These are phyloP conservation scores for Xenopus tropicalis DNA, from an alignment of 2,113 vertebrate genomes.

Conservation along the genomic window DNA sequence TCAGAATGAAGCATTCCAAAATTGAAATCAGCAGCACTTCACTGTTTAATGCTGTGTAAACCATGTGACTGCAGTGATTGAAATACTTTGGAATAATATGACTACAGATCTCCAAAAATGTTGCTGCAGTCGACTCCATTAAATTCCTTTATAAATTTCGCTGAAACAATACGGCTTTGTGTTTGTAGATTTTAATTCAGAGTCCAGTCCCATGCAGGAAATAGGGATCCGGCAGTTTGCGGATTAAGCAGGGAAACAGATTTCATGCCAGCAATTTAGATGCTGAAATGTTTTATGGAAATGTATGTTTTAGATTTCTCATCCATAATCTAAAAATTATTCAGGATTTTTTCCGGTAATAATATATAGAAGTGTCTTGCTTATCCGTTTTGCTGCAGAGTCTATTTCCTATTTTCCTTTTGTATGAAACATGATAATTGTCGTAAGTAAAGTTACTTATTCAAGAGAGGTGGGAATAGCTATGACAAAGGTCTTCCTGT, in stretches of 20 bases:
- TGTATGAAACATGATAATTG: no score
- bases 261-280: slow-evolving; percentile 26
- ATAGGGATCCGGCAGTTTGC: slow-evolving; percentile 19
- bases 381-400: no score
- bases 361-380: no score
- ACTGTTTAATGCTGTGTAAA: slow-evolving; percentile 16
- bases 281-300: background rate
- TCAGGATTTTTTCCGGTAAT: no score
- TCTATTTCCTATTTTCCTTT: no score
- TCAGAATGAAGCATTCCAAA: background rate
- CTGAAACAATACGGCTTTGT: slow-evolving; percentile 35
- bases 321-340: no score
- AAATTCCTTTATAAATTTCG: slow-evolving; percentile 35
- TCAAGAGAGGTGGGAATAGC: no score
- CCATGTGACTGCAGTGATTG: slow-evolving; percentile 27
- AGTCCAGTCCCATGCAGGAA: slow-evolving; percentile 35
- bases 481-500: no score
- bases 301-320: background rate
- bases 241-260: slow-evolving; percentile 29
- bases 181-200: slow-evolving; percentile 9
- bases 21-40: background rate
- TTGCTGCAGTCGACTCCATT: slow-evolving; percentile 28
- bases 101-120: slow-evolving; percentile 27
- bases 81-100: slow-evolving; percentile 40
- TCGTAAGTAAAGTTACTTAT: no score